phyloP scores from a whole-genome alignment of 2,113 vertebrate genomes.

The Dinomys branickii region DNA sequence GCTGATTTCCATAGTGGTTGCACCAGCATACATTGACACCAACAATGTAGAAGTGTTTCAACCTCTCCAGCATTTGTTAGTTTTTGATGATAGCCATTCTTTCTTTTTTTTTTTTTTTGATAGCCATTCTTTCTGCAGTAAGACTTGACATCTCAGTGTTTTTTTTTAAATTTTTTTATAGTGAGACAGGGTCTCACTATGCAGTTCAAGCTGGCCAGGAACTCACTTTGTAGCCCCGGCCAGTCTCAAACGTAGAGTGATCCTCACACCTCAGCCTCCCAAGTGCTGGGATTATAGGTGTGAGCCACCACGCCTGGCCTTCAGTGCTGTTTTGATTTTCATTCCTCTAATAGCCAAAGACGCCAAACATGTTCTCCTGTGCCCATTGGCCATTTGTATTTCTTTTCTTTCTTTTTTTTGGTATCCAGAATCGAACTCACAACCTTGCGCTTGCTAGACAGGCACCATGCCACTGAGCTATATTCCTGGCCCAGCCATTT shows the following conservation, averaged over 20 bases:
- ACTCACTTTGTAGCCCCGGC: no score
- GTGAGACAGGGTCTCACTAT: no score
- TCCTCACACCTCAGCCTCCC: no score
- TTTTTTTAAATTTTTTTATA: no score
- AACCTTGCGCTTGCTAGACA: no score
- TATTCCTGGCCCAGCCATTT: neutral
- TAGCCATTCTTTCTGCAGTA: neutral
- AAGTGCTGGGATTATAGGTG: no score
- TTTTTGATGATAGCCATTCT: neutral
- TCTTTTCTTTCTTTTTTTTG: neutral
- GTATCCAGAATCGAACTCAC: no score
- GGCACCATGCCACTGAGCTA: no score
- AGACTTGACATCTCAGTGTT: neutral
- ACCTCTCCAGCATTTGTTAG: neutral
- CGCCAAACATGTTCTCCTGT: neutral
- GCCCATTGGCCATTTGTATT: neutral
- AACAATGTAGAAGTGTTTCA: neutral
- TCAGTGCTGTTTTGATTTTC: neutral
- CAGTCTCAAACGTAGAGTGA: no score
- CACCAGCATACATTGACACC: neutral
- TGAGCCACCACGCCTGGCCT: no score
- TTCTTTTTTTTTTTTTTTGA: no score
- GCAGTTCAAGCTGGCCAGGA: no score
- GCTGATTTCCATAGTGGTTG: neutral
- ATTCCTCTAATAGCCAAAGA: neutral